phyloP scores from a whole-genome alignment of 1,140 invertebrate species.

The Zaprionus ornatus region DNA sequence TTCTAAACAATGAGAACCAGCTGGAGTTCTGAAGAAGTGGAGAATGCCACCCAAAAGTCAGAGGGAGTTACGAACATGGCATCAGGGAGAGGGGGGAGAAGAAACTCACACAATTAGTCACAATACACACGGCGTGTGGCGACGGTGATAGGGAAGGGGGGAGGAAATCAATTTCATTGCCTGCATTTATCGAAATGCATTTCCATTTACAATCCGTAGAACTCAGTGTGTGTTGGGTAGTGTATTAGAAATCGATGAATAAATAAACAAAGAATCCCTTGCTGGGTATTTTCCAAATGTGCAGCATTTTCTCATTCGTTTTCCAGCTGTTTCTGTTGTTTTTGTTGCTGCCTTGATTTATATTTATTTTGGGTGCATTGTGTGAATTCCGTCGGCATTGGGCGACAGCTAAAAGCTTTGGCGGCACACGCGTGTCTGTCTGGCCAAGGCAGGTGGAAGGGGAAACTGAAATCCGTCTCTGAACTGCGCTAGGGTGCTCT shows the following conservation, averaged over 20 bases:
- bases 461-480: background rate
- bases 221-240: slow-evolving; percentile 39
- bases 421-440: slow-evolving; percentile 42
- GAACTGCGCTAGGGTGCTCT: background rate
- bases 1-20: slow-evolving; percentile 66
- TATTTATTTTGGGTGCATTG: slow-evolving; percentile 46
- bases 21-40: slow-evolving; percentile 65
- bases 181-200: slow-evolving; percentile 73
- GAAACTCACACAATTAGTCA: slow-evolving; percentile 66
- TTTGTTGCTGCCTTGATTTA: slow-evolving; percentile 37
- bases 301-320: slow-evolving; percentile 50
- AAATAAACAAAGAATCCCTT: slow-evolving; percentile 67
- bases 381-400: slow-evolving; percentile 42
- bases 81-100: background rate
- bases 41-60: slow-evolving; percentile 60
- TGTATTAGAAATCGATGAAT: slow-evolving; percentile 78
- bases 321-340: slow-evolving; percentile 15
- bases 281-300: slow-evolving; percentile 26
- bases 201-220: slow-evolving; percentile 73
- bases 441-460: background rate
- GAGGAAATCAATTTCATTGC: slow-evolving; percentile 60
- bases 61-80: background rate
- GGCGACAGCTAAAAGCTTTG: slow-evolving; percentile 53
- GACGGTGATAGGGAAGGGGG: background rate
- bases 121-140: slow-evolving; percentile 35